phyloP scores from a whole-genome alignment of 2,113 vertebrate species.

The Rhegmatorhina hoffmannsi region DNA sequence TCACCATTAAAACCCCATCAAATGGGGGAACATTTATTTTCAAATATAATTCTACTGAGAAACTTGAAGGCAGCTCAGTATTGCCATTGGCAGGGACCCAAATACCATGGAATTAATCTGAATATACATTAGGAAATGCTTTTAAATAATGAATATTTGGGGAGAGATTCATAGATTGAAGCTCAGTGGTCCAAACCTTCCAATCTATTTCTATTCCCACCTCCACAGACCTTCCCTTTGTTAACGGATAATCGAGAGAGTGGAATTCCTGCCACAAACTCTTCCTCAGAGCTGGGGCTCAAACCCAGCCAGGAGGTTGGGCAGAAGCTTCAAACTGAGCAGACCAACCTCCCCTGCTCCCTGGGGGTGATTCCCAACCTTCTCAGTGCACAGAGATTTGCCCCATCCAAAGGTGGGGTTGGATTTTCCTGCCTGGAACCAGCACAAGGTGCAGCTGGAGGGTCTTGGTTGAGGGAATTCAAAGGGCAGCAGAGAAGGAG shows the following conservation, averaged over 20 bases:
- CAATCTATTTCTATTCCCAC: not conserved
- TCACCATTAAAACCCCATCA: not conserved
- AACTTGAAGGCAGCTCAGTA: not conserved
- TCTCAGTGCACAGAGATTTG: not conserved
- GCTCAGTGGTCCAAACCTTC: not conserved
- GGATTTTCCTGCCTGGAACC: not conserved
- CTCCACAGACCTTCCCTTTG: not conserved
- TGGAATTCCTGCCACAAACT: constrained; percentile 21
- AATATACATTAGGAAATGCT: not conserved
- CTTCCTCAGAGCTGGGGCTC: not conserved
- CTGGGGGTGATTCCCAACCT: not conserved
- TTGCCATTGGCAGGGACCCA: not conserved
- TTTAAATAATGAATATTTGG: constrained; percentile 15
- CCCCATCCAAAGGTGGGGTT: not conserved
- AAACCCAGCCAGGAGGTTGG: not conserved
- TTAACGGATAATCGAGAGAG: not conserved
- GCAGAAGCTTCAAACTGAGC: not conserved
- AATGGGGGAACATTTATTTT: not conserved
- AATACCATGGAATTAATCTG: constrained; percentile 1
- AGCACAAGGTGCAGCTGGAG: not conserved
- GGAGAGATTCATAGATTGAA: not conserved
- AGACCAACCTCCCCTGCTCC: not conserved
- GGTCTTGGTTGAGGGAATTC: not conserved
- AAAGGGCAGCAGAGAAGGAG: not conserved
- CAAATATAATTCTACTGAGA: not conserved